Base-by-base conservation (phyloP, 2,113 vertebrate species). In the Synchiropus splendidus region DNA sequence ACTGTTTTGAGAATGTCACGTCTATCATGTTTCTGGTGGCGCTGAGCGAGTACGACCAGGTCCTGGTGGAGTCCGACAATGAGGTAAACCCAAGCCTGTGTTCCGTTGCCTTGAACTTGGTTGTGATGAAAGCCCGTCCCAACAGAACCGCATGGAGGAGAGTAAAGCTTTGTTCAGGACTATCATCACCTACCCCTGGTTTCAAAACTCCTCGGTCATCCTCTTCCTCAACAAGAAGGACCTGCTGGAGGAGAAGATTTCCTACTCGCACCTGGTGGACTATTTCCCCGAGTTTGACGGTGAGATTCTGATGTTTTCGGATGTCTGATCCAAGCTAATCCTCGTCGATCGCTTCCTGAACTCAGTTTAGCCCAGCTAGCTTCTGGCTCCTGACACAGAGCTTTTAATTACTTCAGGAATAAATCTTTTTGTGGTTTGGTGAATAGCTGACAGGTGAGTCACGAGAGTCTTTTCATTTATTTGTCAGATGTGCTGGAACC, bases 201-300 rank as follows among this genome's bases (percentile, higher is more conserved):
- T 99, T 83, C 95, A 99, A 74, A 98, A 97, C 80, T 99, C 95
- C 31, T 99, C 95, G 0, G 95, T 99, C 75, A 99, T 99, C 75
- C 91, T 99, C 52, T 99, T 99, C 77, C 91, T 99, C 63, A 99
- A 99, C 74, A 99, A 99, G 88, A 99, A 99, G 74, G 95, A 99
- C 74, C 86, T 99, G 57, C 79, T 99, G 58, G 95, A 99, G 84
- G 95, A 99, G 80, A 99, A 99, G 81, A 94, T 99, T 36, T 54
- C 91, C 17, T 90, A 94, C 75, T 99, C 95, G 0, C 95, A 99
- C 76, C 79, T 98, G 67, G 95, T 98, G 47, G 95, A 99, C 75
- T 98, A 99, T 75, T 99, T 99, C 70, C 95, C 95, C 0, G 95
- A 98, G 84, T 99, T 96, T 35, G 95, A 99, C 14, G 95, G 95